Conservation (phyloP, 2,797 vertebrate species). For the Danionella dracula region DNA sequence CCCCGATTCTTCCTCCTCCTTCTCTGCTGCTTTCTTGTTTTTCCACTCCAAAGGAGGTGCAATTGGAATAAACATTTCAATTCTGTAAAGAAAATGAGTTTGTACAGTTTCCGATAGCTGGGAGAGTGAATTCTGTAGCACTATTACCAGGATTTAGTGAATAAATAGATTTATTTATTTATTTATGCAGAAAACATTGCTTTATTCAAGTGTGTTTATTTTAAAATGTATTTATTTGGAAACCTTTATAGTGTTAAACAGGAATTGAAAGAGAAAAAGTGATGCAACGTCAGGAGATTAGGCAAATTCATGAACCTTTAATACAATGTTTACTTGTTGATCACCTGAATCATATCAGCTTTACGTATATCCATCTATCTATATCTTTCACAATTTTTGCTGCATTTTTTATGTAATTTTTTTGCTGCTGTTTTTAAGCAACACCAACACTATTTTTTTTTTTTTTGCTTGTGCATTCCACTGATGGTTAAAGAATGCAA, state of each 20-base stretch:
- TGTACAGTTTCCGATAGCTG: neutral
- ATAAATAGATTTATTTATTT: neutral
- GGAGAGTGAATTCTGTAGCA: no score
- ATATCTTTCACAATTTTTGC: no score
- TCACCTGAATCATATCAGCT: neutral
- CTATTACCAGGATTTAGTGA: no score
- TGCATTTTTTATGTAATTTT: no score
- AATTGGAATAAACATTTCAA: slow-evolving; percentile 15
- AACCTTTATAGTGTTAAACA: no score
- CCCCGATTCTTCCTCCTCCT: neutral
- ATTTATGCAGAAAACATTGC: neutral
- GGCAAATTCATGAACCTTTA: neutral
- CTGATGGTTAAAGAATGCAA: no score
- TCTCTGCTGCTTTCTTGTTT: neutral
- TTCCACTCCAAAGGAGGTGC: slow-evolving; percentile 3
- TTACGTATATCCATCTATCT: neutral
- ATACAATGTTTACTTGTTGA: neutral
- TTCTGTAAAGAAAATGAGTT: neutral
- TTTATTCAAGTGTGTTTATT: neutral
- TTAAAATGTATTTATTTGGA: neutral
- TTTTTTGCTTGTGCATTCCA: no score
- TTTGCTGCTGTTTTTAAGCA: no score
- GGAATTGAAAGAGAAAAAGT: no score
- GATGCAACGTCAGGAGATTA: no score
- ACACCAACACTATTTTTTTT: no score